Evolutionary conservation across 2,113 vertebrate genomes (phyloP).

Genomic region (Xenopus borealis): DNA sequence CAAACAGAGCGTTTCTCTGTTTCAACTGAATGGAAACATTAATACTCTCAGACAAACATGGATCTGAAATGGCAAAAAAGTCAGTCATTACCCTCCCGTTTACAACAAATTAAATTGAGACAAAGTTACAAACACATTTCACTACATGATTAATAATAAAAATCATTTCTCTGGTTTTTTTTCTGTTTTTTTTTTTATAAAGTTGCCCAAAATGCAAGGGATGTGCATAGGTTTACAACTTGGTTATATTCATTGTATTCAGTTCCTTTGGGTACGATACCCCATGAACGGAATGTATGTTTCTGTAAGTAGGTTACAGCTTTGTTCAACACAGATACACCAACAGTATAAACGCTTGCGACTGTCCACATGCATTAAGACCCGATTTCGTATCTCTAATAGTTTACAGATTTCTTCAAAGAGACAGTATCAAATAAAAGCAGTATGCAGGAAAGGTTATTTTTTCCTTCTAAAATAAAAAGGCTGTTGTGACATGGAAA

Average conservation of each 20-base stretch:
- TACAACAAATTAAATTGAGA: slow-evolving; percentile 89
- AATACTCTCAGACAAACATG: slow-evolving; percentile 86
- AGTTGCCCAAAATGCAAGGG: slow-evolving; percentile 90
- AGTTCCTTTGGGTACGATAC: slow-evolving; percentile 76
- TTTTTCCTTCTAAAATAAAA: slow-evolving; percentile 54
- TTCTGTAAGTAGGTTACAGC: slow-evolving; percentile 74
- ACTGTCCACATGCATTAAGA: slow-evolving; percentile 97
- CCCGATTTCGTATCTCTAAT: slow-evolving; percentile 89
- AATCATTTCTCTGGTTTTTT: slow-evolving; percentile 70
- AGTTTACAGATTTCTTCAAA: slow-evolving; percentile 90
- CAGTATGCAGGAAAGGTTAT: slow-evolving; percentile 16
- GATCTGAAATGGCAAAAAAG: slow-evolving; percentile 87
- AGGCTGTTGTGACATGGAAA: slow-evolving; percentile 72
- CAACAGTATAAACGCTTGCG: slow-evolving; percentile 88
- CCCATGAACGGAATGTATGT: slow-evolving; percentile 91
- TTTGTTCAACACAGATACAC: slow-evolving; percentile 87
- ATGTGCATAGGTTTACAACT: slow-evolving; percentile 95
- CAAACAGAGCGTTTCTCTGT: slow-evolving; percentile 67
- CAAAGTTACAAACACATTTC: slow-evolving; percentile 94
- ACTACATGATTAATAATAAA: slow-evolving; percentile 91
- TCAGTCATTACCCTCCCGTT: slow-evolving; percentile 75
- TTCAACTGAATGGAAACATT: slow-evolving; percentile 81
- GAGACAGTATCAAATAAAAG: slow-evolving; percentile 85
- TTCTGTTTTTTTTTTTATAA: slow-evolving; percentile 78
- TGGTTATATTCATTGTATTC: slow-evolving; percentile 76